Percentiles rank a stretch among this genome's conserved stretches.
Conservation (phyloP, 1,140 invertebrate genomes). For the Drosophila takahashii region DNA sequence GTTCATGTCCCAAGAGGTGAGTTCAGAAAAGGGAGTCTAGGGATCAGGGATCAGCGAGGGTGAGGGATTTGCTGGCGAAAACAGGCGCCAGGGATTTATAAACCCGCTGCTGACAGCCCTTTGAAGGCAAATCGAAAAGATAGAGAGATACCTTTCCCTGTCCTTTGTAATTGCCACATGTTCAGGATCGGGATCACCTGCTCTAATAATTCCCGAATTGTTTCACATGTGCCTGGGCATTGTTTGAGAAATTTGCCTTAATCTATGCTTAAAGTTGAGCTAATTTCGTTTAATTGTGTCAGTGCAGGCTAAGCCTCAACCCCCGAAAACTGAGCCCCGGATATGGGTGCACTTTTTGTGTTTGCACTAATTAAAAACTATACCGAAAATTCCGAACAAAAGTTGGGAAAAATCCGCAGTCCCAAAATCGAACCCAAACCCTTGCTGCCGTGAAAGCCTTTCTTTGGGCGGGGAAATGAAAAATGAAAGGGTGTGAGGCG, state of each 20-base stretch:
- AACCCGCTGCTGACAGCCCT: constrained; percentile 23
- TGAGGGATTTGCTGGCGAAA: constrained; percentile 46
- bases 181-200: constrained; percentile 39
- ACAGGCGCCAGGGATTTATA: constrained; percentile 68
- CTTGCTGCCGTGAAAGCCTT: constrained; percentile 36
- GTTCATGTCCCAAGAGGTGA: constrained; percentile 65
- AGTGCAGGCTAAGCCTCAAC: constrained; percentile 54
- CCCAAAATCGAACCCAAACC: not conserved
- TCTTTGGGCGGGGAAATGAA: constrained; percentile 19
- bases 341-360: constrained; percentile 61
- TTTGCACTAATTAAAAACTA: constrained; percentile 77
- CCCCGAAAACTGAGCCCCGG: constrained; percentile 32
- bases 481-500: constrained; percentile 67
- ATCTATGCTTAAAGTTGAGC: constrained; percentile 79
- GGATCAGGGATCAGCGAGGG: constrained; percentile 12
- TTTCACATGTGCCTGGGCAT: constrained; percentile 17
- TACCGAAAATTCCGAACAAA: constrained; percentile 40
- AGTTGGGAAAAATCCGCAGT: constrained; percentile 34
- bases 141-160: constrained; percentile 11
- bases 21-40: not conserved
- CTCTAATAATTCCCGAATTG: constrained; percentile 70
- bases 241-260: constrained; percentile 71
- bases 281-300: constrained; percentile 83
- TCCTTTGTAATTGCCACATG: constrained; percentile 31
- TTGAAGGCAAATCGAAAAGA: constrained; percentile 9